Evolutionary conservation across 2,797 vertebrate genomes (phyloP).

Genomic region (Clarias fuscus): DNA sequence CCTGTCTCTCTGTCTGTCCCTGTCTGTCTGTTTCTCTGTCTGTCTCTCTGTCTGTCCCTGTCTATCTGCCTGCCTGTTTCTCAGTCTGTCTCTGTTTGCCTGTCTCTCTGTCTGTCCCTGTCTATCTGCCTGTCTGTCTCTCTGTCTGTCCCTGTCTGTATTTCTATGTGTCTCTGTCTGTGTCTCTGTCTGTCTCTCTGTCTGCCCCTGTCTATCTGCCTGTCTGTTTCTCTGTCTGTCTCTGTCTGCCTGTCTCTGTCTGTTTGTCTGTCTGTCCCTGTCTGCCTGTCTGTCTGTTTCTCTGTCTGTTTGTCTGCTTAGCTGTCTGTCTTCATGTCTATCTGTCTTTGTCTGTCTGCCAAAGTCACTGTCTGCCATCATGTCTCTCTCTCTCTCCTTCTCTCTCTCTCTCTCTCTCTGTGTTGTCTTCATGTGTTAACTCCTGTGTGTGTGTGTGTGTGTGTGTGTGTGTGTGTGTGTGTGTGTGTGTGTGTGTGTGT

Average conservation of each 20-base stretch:
- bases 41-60: too few relatives aligned
- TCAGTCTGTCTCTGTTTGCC: too few relatives aligned
- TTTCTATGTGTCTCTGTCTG: conserved; percentile 33
- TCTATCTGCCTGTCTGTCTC: background rate
- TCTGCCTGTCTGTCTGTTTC: background rate
- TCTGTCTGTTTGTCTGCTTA: background rate
- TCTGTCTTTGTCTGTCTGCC: background rate
- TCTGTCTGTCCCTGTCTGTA: conserved; percentile 36
- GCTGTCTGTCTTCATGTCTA: background rate
- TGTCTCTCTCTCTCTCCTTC: background rate
- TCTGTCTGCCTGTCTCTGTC: background rate
- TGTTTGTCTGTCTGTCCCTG: background rate
- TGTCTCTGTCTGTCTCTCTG: too few relatives aligned
- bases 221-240: conserved; percentile 58
- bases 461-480: background rate
- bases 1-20: too few relatives aligned
- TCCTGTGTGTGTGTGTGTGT: too few relatives aligned
- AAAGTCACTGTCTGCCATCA: too few relatives aligned
- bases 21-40: too few relatives aligned
- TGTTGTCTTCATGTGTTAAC: background rate
- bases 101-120: conserved; percentile 72
- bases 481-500: conserved; percentile 18
- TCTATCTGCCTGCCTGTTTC: too few relatives aligned
- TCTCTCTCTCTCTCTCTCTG: background rate
- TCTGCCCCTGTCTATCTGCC: conserved; percentile 26